These are phyloP conservation scores for Drosophila dunni DNA, from an alignment of 1,140 invertebrate species.

Conservation along the genomic window DNA sequence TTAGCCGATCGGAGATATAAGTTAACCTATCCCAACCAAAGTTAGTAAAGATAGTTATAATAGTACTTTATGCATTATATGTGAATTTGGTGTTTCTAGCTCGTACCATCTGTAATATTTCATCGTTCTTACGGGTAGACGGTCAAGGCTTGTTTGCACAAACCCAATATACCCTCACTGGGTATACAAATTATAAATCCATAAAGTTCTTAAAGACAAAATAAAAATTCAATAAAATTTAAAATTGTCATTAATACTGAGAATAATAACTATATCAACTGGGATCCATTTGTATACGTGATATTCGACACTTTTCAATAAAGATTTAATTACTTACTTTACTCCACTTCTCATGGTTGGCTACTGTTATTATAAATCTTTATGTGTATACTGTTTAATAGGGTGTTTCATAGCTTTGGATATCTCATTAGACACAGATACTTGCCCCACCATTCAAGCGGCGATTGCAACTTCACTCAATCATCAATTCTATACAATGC, in stretches of 20 bases:
- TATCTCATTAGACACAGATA: conserved; percentile 27
- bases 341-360: background rate
- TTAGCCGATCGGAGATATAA: too few relatives aligned
- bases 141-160: too few relatives aligned
- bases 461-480: conserved; percentile 33
- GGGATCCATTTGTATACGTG: background rate
- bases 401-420: conserved; percentile 20
- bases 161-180: too few relatives aligned
- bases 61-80: too few relatives aligned
- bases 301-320: background rate
- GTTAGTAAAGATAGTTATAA: too few relatives aligned
- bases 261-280: background rate
- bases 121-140: too few relatives aligned
- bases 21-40: too few relatives aligned
- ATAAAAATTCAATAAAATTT: too few relatives aligned
- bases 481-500: conserved; percentile 31
- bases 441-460: conserved; percentile 5
- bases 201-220: too few relatives aligned
- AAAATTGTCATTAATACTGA: background rate
- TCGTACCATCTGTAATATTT: too few relatives aligned
- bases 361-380: conserved; percentile 16
- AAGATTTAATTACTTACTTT: background rate
- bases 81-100: too few relatives aligned
- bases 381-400: conserved; percentile 14
- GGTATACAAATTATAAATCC: too few relatives aligned